Evolutionary conservation across 2,797 vertebrate species (phyloP), one percentile per base, ranked within the genome.

Genomic region (Sebastes nivosus): DNA sequence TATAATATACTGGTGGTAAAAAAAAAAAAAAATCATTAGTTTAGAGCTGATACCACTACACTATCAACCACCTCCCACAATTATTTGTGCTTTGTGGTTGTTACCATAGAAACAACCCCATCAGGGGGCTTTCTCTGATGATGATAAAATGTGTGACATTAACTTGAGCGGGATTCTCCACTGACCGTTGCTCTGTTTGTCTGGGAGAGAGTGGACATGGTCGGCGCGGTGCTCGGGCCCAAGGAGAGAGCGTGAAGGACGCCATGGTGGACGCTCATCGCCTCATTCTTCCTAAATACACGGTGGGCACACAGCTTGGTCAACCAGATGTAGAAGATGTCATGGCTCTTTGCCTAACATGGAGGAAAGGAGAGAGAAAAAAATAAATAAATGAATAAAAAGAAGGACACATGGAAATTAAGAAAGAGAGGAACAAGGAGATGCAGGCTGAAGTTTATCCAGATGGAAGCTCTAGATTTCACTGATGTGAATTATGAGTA

Each of bases 301-400:
- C 97, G 97, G 36, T 99, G 98, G 50, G 94, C 92, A 36, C 96
- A 96, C 52, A 99, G 94, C 90, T 97, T 97, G 72, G 96, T 95
- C 79, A 98, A 85, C 97, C 97, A 98, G 86, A 97, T 97, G 84
- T 97, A 94, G 79, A 98, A 98, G 10, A 97, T 70, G 8, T 98
- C 97, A 0, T 95, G 95, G 79, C 94, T 97, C 90, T 98, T 98
- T 79, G 97, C 96, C 97, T 99, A 58, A 20, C 5, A 27, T 3
- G 13, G 20, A 10, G 12, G 12, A 34, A 12, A 61, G 27, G 4
- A n/a, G 8, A 72, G 13, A 16, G 2, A 20, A 65, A 22, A 38
- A 14, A 20, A 65, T 16, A 38, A 14, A 2, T 5, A 18, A 52
- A n/a, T 52, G 22, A 13, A 24, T 16, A 4, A 36, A 29, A n/a